Evolutionary conservation across 2,113 vertebrate genomes (phyloP).

Genomic region (Gobiocypris rarus): DNA sequence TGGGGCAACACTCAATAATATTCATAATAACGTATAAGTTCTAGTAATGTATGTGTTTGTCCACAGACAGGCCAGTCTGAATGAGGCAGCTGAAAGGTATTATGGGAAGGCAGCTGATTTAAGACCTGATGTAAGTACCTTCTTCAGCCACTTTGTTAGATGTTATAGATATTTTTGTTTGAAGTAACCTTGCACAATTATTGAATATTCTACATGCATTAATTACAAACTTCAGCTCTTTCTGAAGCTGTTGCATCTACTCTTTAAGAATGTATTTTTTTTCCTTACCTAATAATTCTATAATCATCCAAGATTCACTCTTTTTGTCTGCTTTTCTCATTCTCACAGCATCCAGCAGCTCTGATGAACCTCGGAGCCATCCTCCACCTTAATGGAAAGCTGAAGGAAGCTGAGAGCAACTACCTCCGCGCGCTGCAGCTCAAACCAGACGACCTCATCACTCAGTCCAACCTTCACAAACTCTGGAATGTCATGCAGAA

Average conservation of each 20-base stretch:
- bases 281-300: neutral
- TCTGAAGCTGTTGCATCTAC: neutral
- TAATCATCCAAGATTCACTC: neutral
- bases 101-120: conserved; percentile 88
- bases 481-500: conserved; percentile 99
- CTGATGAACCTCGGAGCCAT: conserved; percentile 98
- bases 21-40: neutral
- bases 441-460: conserved; percentile 96
- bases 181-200: neutral
- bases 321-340: conserved; percentile 6
- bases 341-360: conserved; percentile 90
- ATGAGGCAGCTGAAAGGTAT: conserved; percentile 91
- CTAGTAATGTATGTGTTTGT: neutral
- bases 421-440: conserved; percentile 94
- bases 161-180: neutral
- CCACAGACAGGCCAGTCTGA: conserved; percentile 90
- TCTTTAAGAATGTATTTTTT: neutral
- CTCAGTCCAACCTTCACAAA: conserved; percentile 97
- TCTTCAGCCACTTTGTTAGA: conserved; percentile 50
- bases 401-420: conserved; percentile 92
- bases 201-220: neutral
- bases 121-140: conserved; percentile 89
- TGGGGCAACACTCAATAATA: neutral
- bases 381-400: conserved; percentile 93
- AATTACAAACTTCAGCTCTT: too few species aligned